These are phyloP conservation scores for Folsomia candida DNA, from an alignment of 2,888 invertebrate genomes.

Conservation along the genomic window DNA sequence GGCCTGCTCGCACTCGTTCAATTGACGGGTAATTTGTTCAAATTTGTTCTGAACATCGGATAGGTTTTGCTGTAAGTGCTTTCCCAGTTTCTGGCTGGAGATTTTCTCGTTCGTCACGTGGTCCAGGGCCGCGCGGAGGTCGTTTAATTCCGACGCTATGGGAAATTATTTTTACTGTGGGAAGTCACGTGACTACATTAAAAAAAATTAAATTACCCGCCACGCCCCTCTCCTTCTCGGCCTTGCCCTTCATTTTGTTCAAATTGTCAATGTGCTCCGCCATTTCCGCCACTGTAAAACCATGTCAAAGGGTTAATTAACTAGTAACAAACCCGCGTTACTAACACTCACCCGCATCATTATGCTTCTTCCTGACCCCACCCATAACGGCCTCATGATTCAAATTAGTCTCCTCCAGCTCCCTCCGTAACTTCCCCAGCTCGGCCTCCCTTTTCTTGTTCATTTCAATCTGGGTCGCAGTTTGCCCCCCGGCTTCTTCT, in stretches of 20 bases:
- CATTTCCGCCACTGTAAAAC: conserved; percentile 99
- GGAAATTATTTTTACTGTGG: too few relatives aligned
- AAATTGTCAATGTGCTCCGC: conserved; percentile 99
- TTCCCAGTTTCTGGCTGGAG: conserved; percentile 79
- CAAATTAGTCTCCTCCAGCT: conserved; percentile 97
- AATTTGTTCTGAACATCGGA: conserved; percentile 92
- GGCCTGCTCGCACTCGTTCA: conserved; percentile 93
- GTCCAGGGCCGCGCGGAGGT: conserved; percentile 93
- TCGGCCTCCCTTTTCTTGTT: conserved; percentile 99
- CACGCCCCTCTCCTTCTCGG: conserved; percentile 94
- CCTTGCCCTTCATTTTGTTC: conserved; percentile 87
- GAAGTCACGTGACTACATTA: background rate
- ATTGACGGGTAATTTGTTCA: conserved; percentile 93
- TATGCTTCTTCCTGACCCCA: conserved; percentile 98
- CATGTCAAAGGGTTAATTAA: too few relatives aligned
- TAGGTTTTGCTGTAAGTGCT: conserved; percentile 93
- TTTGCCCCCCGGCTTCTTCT: conserved; percentile 98
- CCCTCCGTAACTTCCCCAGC: conserved; percentile 94
- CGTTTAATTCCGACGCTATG: conserved; percentile 89
- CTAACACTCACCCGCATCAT: too few relatives aligned
- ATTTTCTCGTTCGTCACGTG: conserved; percentile 98
- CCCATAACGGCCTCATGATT: conserved; percentile 96
- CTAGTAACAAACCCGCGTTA: too few relatives aligned
- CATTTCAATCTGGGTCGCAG: conserved; percentile 84
- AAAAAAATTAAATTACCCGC: conserved; percentile 8